Conservation (phyloP, 2,797 vertebrate species). For the Pseudopleuronectes americanus region DNA sequence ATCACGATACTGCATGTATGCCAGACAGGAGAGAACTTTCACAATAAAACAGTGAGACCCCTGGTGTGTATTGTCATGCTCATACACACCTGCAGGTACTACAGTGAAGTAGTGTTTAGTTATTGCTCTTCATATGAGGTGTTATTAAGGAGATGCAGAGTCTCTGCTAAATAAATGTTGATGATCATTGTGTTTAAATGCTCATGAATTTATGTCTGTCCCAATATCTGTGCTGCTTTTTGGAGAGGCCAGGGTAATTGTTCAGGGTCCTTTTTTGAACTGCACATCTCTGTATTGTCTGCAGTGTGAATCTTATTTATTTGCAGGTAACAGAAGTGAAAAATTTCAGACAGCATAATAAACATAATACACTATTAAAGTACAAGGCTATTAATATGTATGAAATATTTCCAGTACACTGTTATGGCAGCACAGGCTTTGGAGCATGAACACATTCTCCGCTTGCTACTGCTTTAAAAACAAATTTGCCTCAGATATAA, state of each 20-base stretch:
- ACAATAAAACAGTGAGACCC: neutral
- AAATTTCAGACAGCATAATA: too few species aligned
- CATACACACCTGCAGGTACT: neutral
- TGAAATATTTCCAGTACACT: too few species aligned
- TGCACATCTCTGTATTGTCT: neutral
- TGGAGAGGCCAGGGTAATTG: neutral
- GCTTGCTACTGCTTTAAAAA: neutral
- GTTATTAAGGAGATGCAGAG: neutral
- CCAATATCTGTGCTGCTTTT: neutral
- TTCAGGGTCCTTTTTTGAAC: neutral
- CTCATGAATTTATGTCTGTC: neutral
- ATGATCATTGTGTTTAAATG: neutral
- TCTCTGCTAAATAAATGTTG: neutral
- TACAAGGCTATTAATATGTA: neutral
- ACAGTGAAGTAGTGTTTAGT: neutral
- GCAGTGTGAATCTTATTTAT: neutral
- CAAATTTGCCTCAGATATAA: too few species aligned
- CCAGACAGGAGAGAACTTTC: neutral
- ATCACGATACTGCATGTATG: slow-evolving; percentile 23
- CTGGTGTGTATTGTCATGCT: neutral
- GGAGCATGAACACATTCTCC: neutral
- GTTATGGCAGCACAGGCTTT: neutral
- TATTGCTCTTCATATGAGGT: neutral
- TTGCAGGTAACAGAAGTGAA: neutral
- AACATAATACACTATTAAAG: too few species aligned